These are phyloP conservation scores for Drosophila gaucha DNA, from an alignment of 2,888 invertebrate species.

Conservation along the genomic window DNA sequence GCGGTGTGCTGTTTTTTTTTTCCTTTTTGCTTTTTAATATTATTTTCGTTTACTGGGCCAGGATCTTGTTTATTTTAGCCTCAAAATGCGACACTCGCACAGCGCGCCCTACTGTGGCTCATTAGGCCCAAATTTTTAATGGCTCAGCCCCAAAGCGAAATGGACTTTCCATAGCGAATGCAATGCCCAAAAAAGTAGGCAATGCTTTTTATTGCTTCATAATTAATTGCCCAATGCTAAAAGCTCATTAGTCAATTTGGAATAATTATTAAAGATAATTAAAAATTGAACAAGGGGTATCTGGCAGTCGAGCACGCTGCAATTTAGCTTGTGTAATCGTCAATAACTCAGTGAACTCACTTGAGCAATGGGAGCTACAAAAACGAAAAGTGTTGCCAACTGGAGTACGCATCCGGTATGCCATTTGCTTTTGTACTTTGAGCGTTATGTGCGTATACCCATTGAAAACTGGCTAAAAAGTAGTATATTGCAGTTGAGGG, in stretches of 20 bases:
- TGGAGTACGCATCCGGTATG: conserved; percentile 47
- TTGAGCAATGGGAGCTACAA: conserved; percentile 11
- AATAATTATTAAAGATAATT: neutral
- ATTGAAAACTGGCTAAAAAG: neutral
- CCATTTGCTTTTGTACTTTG: conserved; percentile 10
- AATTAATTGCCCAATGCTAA: conserved; percentile 33
- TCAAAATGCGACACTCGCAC: conserved; percentile 10
- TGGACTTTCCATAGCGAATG: neutral
- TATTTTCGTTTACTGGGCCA: conserved; percentile 1
- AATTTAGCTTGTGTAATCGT: conserved; percentile 4
- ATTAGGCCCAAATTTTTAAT: conserved; percentile 34
- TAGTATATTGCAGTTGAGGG: neutral
- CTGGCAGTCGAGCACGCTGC: neutral
- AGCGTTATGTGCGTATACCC: conserved; percentile 6
- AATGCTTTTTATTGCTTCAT: conserved; percentile 18
- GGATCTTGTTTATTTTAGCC: conserved; percentile 23
- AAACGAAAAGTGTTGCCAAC: conserved; percentile 38
- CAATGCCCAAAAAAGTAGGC: conserved; percentile 26
- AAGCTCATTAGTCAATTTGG: conserved; percentile 2
- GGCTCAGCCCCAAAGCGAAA: conserved; percentile 26
- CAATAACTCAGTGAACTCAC: conserved; percentile 29
- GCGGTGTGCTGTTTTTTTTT: conserved; percentile 21
- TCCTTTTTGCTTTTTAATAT: neutral
- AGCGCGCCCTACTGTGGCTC: neutral
- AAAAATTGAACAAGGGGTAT: neutral